Evolutionary conservation across 1,140 invertebrate species (phyloP).

Genomic region (Drosophila melanica): DNA sequence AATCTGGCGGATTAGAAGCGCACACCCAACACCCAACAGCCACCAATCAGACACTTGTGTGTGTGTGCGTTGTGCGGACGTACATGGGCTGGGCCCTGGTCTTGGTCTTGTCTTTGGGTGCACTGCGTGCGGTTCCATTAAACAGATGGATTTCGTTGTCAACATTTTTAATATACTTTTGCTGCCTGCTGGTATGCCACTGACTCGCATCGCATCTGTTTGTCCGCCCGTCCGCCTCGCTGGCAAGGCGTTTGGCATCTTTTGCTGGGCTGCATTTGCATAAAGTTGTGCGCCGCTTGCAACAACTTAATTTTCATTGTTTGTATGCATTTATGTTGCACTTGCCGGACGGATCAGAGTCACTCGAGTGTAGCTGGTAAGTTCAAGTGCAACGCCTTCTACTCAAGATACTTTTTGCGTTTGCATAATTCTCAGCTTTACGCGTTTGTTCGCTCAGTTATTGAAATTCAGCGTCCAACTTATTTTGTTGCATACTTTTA

Average conservation of each 20-base stretch:
- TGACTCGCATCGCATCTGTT: not conserved
- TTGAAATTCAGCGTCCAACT: not conserved
- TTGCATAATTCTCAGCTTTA: conserved; percentile 57
- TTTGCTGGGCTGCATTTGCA: conserved; percentile 36
- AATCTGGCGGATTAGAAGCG: conserved; percentile 69
- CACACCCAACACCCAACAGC: conserved; percentile 21
- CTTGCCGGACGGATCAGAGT: conserved; percentile 41
- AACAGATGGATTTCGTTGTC: conserved; percentile 81
- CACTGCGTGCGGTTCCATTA: conserved; percentile 57
- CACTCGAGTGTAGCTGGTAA: conserved; percentile 58
- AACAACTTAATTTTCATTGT: conserved; percentile 78
- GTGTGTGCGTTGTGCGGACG: conserved; percentile 15
- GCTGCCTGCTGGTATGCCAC: too few species aligned
- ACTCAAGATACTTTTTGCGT: conserved; percentile 45
- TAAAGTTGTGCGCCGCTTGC: conserved; percentile 49
- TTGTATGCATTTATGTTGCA: conserved; percentile 79
- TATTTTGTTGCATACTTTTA: conserved; percentile 51
- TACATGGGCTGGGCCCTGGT: conserved; percentile 18
- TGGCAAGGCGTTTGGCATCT: conserved; percentile 11
- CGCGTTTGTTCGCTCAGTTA: conserved; percentile 3
- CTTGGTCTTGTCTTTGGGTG: conserved; percentile 17
- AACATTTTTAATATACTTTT: conserved; percentile 62
- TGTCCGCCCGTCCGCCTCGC: not conserved
- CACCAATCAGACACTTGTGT: conserved; percentile 17
- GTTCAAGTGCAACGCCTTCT: conserved; percentile 71